phyloP scores from a whole-genome alignment of 2,113 vertebrate species.

The Sinocyclocheilus anophthalmus region DNA sequence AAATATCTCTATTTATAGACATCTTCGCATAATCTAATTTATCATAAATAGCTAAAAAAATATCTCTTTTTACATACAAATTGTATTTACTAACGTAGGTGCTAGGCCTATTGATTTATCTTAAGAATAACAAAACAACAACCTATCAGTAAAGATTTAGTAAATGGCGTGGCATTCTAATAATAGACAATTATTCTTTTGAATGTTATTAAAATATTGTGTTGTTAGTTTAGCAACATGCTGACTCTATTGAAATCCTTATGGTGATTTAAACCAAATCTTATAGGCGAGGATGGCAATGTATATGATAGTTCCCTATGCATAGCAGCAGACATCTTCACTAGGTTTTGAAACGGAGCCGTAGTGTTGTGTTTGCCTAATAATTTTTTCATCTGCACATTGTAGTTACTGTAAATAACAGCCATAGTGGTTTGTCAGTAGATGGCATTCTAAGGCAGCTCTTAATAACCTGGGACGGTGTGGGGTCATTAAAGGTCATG shows the following conservation, averaged over 20 bases:
- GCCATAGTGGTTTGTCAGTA: conserved; percentile 50
- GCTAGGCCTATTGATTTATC: too few species aligned
- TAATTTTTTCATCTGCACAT: background rate
- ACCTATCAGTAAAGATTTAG: too few species aligned
- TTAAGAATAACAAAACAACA: too few species aligned
- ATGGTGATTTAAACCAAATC: too few species aligned
- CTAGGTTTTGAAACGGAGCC: background rate
- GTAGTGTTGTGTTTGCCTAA: background rate
- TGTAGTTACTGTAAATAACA: conserved; percentile 6
- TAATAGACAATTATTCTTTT: too few species aligned
- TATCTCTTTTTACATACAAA: too few species aligned
- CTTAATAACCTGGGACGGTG: background rate
- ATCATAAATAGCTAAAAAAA: too few species aligned
- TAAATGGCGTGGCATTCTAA: too few species aligned
- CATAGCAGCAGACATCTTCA: background rate
- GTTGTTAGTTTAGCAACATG: background rate
- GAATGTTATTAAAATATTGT: background rate
- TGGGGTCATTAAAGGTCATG: background rate
- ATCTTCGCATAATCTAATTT: too few species aligned
- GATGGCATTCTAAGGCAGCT: conserved; percentile 62
- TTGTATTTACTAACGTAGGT: too few species aligned
- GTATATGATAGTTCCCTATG: background rate
- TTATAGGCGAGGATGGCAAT: too few species aligned
- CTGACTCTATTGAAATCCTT: background rate
- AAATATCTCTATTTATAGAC: too few species aligned